Evolutionary conservation across 2,113 vertebrate species (phyloP).

Genomic region (Rynchops niger): DNA sequence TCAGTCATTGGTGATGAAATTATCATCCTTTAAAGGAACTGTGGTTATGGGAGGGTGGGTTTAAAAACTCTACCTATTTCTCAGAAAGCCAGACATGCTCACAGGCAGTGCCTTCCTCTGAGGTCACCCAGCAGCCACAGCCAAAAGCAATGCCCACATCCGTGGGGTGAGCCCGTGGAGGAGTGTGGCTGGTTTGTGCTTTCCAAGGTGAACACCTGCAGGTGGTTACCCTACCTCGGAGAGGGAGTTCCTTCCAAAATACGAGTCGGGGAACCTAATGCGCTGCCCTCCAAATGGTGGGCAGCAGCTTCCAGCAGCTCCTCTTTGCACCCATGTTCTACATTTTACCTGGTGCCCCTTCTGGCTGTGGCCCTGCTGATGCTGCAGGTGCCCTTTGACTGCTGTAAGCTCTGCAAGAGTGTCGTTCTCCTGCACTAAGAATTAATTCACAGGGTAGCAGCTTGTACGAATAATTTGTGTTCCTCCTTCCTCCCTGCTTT

Average conservation of each 20-base stretch:
- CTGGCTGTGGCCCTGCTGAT: not conserved
- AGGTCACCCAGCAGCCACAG: not conserved
- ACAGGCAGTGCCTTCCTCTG: not conserved
- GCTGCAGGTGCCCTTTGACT: not conserved
- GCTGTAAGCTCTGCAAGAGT: not conserved
- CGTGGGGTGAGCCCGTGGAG: rapidly evolving
- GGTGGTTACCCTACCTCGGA: not conserved
- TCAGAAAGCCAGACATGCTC: not conserved
- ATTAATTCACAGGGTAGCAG: not conserved
- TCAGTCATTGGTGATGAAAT: not conserved
- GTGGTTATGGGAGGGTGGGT: not conserved
- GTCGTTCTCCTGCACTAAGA: not conserved
- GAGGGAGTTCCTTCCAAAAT: not conserved
- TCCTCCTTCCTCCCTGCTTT: not conserved
- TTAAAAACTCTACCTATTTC: not conserved
- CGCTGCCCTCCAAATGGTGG: rapidly evolving
- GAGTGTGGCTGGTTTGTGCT: not conserved
- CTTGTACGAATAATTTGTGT: rapidly evolving
- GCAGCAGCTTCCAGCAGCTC: not conserved
- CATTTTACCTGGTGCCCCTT: not conserved
- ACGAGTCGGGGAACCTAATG: rapidly evolving
- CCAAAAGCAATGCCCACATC: not conserved
- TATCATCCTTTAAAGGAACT: not conserved
- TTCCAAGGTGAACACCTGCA: not conserved
- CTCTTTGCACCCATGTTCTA: not conserved